Base-by-base conservation (phyloP, 2,888 invertebrate genomes). In the Nomada lathburiana region DNA sequence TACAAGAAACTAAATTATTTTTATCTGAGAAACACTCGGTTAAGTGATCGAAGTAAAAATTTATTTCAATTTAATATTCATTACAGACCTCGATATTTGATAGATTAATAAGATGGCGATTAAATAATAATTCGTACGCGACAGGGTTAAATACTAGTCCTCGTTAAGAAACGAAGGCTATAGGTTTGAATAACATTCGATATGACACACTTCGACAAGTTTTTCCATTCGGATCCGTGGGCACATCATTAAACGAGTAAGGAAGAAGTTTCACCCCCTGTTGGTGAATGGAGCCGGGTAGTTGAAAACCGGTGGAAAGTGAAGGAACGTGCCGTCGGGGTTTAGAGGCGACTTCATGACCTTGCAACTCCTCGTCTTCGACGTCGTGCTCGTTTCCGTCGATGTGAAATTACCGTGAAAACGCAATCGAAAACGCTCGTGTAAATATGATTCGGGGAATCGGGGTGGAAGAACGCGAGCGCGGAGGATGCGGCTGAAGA, bases 321-420 rank as follows among this genome's bases (percentile, higher is more conserved):
- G 50, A 63, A 79, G 77, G 47, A 78, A 76, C 71, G 55, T 80
- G 47, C 68, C 73, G 71, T 71, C 74, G 67, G 55, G 68, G 73
- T 77, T 68, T 63, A 18, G 50, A 67, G 76, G 57, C 67, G 59
- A 47, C 65, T 64, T 53, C 67, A 78, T 80, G 79, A 81, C 76
- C 82, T 81, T 72, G 80, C 50, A 55, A 53, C 72, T 42, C 18
- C 55, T 53, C 69, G 47, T 42, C 53, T 4, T 52, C 55, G 60
- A 42, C 59, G 69, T 18, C 63, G 72, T 53, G 64, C 47, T 76
- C 76, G 67, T 60, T 75, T 60, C 47, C 74, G 60, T 13, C 64
- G 68, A 82, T 64, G 82, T 60, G 70, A 86, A 86, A 89, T 83
- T 86, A 86, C 82, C 79, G 88, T 84, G 80, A 80, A 88, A 88